phyloP scores from a whole-genome alignment of 2,888 invertebrate species.

The Watsonalla cultraria region DNA sequence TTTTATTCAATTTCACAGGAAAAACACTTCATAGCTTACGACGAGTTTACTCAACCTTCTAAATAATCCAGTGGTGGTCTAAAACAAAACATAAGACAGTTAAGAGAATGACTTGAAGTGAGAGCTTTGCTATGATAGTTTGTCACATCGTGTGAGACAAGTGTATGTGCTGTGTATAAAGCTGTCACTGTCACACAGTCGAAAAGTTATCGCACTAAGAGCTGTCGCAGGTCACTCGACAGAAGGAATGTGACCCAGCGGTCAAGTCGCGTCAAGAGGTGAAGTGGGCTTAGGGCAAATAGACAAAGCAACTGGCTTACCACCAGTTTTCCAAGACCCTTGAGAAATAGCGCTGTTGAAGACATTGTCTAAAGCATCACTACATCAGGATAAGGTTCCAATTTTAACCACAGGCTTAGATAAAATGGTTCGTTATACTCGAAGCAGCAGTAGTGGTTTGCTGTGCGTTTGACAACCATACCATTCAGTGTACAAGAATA shows the following conservation, averaged over 20 bases:
- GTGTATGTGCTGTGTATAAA: no score
- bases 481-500: constrained; percentile 10
- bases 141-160: no score
- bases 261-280: background rate
- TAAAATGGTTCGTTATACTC: constrained; percentile 29
- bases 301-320: background rate
- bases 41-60: background rate
- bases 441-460: constrained; percentile 39
- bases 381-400: no score
- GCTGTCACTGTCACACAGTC: no score
- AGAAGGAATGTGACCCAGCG: constrained; percentile 5
- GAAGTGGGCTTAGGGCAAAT: background rate
- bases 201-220: no score
- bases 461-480: constrained; percentile 38
- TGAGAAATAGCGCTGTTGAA: background rate
- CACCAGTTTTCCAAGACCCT: background rate
- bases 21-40: no score
- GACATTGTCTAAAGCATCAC: background rate
- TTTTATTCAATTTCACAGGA: no score
- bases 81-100: background rate
- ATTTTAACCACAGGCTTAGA: constrained; percentile 7
- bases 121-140: no score
- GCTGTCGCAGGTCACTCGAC: background rate
- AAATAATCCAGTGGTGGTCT: background rate
- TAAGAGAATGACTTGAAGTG: no score